Conservation (phyloP, 2,888 invertebrate species). For the Tetranychus truncatus region DNA sequence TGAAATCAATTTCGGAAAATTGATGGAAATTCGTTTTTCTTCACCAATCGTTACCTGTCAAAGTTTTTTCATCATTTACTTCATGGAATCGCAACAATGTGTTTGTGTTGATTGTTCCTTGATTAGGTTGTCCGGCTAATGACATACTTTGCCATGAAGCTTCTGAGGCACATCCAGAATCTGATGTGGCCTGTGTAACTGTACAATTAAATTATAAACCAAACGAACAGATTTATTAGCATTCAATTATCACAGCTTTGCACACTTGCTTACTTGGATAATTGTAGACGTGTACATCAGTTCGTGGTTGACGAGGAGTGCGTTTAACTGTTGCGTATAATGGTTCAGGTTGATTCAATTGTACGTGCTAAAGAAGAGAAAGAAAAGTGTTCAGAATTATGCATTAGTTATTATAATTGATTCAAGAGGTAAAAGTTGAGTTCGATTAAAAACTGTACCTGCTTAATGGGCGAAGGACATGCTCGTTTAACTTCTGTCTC, state of each 20-base stretch:
- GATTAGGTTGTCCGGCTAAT: background rate
- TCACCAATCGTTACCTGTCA: background rate
- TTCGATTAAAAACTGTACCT: background rate
- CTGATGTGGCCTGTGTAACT: background rate
- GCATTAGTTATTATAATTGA: too few species aligned
- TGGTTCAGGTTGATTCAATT: slow-evolving; percentile 22
- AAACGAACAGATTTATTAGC: background rate
- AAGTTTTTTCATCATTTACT: background rate
- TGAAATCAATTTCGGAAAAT: background rate
- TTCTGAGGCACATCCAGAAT: background rate
- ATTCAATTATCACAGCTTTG: background rate
- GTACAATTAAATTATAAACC: background rate
- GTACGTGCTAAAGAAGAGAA: background rate
- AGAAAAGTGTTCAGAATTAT: background rate
- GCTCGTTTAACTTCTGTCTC: background rate
- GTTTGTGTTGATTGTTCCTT: background rate
- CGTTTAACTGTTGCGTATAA: slow-evolving; percentile 28
- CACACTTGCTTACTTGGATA: slow-evolving; percentile 20
- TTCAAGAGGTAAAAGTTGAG: background rate
- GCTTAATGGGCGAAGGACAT: background rate
- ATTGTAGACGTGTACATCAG: slow-evolving; percentile 27
- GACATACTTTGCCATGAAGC: background rate
- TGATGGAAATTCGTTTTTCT: background rate
- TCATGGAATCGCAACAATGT: background rate
- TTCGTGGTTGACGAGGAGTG: slow-evolving; percentile 25